Percentiles rank a stretch among this genome's conserved stretches.
These are phyloP conservation scores for Mastomys natalensis DNA, from an alignment of 2,113 vertebrate species.

Conservation along the genomic window DNA sequence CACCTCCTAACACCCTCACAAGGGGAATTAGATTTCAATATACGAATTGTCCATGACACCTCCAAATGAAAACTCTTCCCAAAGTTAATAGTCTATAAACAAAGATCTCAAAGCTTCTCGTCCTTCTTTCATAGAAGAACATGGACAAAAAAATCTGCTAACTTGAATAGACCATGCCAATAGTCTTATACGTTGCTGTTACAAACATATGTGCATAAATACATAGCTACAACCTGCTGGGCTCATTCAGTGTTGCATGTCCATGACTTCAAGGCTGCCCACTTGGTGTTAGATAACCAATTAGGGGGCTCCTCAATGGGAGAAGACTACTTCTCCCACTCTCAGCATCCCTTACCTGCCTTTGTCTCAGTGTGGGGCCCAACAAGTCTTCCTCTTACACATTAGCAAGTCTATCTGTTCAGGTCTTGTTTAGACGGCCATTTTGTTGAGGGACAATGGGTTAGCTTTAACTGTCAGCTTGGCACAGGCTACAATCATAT, in stretches of 20 bases:
- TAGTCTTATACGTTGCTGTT: neutral
- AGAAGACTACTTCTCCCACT: neutral
- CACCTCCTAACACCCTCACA: neutral
- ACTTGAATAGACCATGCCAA: neutral
- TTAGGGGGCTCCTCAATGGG: neutral
- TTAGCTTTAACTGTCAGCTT: neutral
- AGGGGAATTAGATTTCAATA: neutral
- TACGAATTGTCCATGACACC: neutral
- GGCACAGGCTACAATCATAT: neutral
- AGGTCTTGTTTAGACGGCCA: neutral
- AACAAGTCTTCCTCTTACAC: neutral
- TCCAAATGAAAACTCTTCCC: neutral
- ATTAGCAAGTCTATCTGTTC: neutral
- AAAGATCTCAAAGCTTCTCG: neutral
- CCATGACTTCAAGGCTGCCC: neutral
- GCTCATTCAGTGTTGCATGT: neutral
- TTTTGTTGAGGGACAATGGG: neutral
- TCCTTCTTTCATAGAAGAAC: neutral
- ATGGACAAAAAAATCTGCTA: neutral
- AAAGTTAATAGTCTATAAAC: neutral
- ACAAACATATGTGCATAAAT: neutral
- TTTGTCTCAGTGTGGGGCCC: neutral
- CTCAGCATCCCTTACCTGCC: neutral
- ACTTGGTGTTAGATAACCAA: neutral
- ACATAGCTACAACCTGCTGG: neutral